A percentile compares a stretch with the other conserved stretches of the same genome.
These are phyloP conservation scores for Phataginus tetradactyla DNA, from an alignment of 2,797 vertebrate species.

Conservation along the genomic window DNA sequence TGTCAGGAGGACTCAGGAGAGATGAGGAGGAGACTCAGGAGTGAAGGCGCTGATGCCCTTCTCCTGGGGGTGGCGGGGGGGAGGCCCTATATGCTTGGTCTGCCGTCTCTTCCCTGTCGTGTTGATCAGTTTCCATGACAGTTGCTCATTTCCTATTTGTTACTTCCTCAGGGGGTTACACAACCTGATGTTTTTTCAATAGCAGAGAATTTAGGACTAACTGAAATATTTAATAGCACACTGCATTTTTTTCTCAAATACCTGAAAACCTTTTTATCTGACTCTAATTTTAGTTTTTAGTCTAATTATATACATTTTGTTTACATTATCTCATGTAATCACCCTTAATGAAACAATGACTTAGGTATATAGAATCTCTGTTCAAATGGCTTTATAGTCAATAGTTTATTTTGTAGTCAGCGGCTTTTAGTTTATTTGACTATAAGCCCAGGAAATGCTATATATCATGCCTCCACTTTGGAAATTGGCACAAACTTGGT, in stretches of 20 bases:
- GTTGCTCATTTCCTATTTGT: no score
- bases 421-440: no score
- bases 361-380: not conserved
- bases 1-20: not conserved
- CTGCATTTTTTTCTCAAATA: not conserved
- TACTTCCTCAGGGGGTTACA: not conserved
- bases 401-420: no score
- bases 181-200: not conserved
- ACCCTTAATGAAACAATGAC: not conserved
- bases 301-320: not conserved
- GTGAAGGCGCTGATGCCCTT: not conserved
- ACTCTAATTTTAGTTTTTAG: not conserved
- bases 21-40: not conserved
- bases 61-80: fast-evolving
- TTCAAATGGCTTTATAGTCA: not conserved
- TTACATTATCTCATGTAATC: not conserved
- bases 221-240: not conserved
- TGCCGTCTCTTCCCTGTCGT: no score
- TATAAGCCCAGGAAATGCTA: not conserved
- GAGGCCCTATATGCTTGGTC: no score
- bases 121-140: no score
- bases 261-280: not conserved
- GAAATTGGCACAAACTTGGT: not conserved
- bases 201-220: not conserved
- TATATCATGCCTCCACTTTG: not conserved